Base-by-base conservation (phyloP, 92 coral and sea anemone genomes). In the Heteractis magnifica region DNA sequence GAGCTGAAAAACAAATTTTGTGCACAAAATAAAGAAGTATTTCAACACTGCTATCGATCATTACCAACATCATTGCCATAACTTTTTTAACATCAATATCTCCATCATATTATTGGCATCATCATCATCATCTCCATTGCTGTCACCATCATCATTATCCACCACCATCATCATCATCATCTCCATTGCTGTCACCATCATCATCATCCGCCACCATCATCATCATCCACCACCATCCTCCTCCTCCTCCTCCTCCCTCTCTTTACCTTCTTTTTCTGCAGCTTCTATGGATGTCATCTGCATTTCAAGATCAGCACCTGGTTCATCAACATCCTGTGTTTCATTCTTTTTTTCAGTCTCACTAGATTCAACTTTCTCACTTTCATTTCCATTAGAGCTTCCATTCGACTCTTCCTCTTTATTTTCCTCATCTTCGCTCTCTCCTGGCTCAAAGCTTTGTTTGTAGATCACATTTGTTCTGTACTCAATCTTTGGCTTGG, bases 401-500 rank as follows among this genome's bases (percentile, higher is more conserved):
- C 77, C 85, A 75, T 85, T 90, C 8, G 65, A 79, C 34, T 19
- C 79, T 48, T 88, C 78, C 52, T 81, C 92, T 50, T 79, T 87
- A 18, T 89, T 88, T 12, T 80, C 92, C 20, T 90, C 98, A 79
- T 94, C 99, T 68, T 96, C 99, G 21, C 96, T 95, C 73, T 93
- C 94, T 41, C 92, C 98, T 82, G 90, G 93, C 23, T 92, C 99
- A 64, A 84, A 89, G 82, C 98, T 91, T 77, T 94, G 95, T 86
- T 96, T 96, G 78, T 91, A 96, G 52, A 96, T 84, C 23, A 94
- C 95, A 81, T 86, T 96, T 34, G 94, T 94, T 56, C 96, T 87
- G 91, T 96, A 96, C 74, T 96, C 99, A 51, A 96, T 94, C 81
- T 94, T 95, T 21, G 98, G 93, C 77, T 90, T 92, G 84, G 91